Base-by-base conservation (phyloP, 64 coral and sea anemone genomes). In the Porites lutea region DNA sequence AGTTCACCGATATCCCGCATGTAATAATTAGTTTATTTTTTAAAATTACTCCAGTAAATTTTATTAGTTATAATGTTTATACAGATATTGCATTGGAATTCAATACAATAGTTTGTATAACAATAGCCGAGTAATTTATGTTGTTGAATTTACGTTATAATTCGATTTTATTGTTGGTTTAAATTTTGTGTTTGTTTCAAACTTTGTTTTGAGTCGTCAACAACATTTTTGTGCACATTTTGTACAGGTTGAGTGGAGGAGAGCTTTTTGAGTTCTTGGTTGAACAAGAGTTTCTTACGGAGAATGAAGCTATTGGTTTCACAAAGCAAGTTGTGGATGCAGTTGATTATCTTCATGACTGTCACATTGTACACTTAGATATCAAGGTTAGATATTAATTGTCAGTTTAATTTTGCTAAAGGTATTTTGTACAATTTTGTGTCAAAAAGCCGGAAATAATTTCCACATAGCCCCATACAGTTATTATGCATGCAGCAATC, bases 191-290 rank as follows among this genome's bases (percentile, higher is more conserved):
- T 37, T 53, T 49, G 6, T 79, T 51, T 79, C 48, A 21, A 47
- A 55, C 13, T 55, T 55, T 55, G 9, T 14, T 69, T 11, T 65
- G 47, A 20, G 44, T 11, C 6, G 10, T 9, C n/a, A 3, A 49
- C 13, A 63, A 14, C n/a, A 7, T 59, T 23, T 81, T 13, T 59
- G 13, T 12, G 12, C 13, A 37, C 27, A 37, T 37, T 37, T 57
- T 70, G 74, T 52, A 6, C 83, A 98, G 96, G 87, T 87, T 98
- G 71, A 93, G 87, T 8, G 96, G 96, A 44, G 96, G 96, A 43
- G 96, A 98, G 66, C 63, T 98, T 6, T 98, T 98, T 68, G 96
- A 98, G 82, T 98, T 96, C 63, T 62, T 98, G 44, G 73, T 74
- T 6, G 94, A 96, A 23, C 91, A 95, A 70, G 96, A 98, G 11